Base-by-base conservation (phyloP, 2,888 invertebrate species). In the Muschampia plurimacula region DNA sequence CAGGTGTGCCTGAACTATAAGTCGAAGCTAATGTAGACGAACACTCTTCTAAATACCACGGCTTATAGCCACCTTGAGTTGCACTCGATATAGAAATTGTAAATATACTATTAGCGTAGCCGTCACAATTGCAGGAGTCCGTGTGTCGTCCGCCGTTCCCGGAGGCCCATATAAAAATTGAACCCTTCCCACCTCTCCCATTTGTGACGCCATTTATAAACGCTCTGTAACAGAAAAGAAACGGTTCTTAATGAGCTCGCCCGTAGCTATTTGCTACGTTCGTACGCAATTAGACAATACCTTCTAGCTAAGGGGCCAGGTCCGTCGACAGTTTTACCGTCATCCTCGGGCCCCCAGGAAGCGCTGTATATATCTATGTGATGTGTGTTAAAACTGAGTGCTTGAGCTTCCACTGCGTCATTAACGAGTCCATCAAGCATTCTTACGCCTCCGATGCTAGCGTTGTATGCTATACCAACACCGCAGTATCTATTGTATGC, bases 1-100 rank as follows among this genome's bases (percentile, higher is more conserved):
- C 98, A 0, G 98, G 98, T 0, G 98, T 98, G 2, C 99, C 99
- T 8, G 99, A 99, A 86, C 99, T 99, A 92, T 99, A 99, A 0
- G 99, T 99, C 22, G 99, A 98, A 2, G 99, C 99, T 79, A 99
- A 92, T 1, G 99, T 99, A n/a, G 99, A 99, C 1, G 99, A 98
- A 87, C 99, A 99, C 89, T 99, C 99, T 92, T 99, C 99, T 82
- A 99, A 96, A 90, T 99, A 99, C 99, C 99, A 99, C 0, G 99
- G 99, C 86, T 99, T 98, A 86, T 93, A 96, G 89, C 98, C 98
- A 81, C 98, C 97, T 95, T 99, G 98, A 0, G 99, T 99, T 7
- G 99, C 99, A 87, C 99, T 99, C 71, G 99, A 99, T 87, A 99
- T 98, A 78, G 99, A 99, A 79, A 99, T 95, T 2, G 99, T 99